Evolutionary conservation across 1,140 invertebrate species (phyloP), one percentile per base, ranked within the genome.

Genomic region (Rhizoglyphus robini): DNA sequence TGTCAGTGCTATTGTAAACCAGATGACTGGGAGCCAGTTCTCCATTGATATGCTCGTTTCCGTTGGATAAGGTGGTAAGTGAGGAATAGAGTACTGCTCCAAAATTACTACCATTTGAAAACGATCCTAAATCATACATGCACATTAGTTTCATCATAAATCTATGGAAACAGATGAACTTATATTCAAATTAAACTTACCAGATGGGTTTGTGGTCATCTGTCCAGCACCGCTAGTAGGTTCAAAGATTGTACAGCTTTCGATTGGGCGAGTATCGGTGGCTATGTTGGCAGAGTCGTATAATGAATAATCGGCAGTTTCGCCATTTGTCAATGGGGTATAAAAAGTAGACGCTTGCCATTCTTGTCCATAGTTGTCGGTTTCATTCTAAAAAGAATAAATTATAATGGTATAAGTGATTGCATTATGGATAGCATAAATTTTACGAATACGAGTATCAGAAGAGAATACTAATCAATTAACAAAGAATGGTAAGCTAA

Each of bases 81-180:
- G 86, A 88, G 38, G 85, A 85, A 3, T 84, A 83, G 32, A 88
- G 85, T 0, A 86, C 86, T 69, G 84, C 85, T 54, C 86, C 85
- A 66, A 88, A 72, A 75, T 63, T 63, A 29, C 27, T 31, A 1
- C 27, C 41, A 46, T 60, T 60, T n/a, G 15, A 18, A 41, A 41
- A 41, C 18, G 36, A 41, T 11, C 18, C 36, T 41, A 41, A 41
- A 11, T 41, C 8, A 41, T 11, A n/a, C n/a, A n/a, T n/a, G n/a
- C n/a, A n/a, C n/a, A n/a, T n/a, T n/a, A n/a, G n/a, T n/a, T n/a
- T n/a, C n/a, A n/a, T n/a, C n/a, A n/a, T n/a, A n/a, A n/a, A n/a
- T n/a, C n/a, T n/a, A n/a, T n/a, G n/a, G n/a, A n/a, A n/a, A n/a
- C n/a, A n/a, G n/a, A n/a, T n/a, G n/a, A n/a, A n/a, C n/a, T n/a